Base-by-base conservation (phyloP, 2,888 invertebrate genomes). In the Standfussiana lucernea region DNA sequence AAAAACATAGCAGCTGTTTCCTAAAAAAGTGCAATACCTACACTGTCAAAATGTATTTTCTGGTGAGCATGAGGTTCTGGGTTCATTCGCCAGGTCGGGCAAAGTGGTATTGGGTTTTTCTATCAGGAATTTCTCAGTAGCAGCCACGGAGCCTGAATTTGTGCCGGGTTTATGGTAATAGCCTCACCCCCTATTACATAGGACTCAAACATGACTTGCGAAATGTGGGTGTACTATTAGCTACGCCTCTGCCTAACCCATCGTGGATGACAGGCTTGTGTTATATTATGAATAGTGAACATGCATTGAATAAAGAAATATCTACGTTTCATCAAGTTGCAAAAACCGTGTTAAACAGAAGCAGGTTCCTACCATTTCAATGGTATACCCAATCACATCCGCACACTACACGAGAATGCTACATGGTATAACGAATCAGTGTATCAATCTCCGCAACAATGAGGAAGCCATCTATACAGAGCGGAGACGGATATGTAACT, bases 371-470 rank as follows among this genome's bases (percentile, higher is more conserved):
- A 56, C 18, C 47, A 32, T 61, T 40, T 13, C 37, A 59, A 35
- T 50, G 42, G 24, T 42, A 35, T 50, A 37, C 1, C n/a, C 21
- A 53, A 61, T 50, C 15, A 15, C 56, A 45, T 53, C 70, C 42
- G 18, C 7, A 24, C 40, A 40, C 40, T 64, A 40, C 64, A 64
- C 24, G 62, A 37, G 62, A n/a, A 50, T 71, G 24, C 32, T 37
- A 77, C 70, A 50, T 35, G 56, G 71, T 50, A 45, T 65, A 67
- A 62, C 70, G 53, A 47, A 71, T 71, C 50, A 42, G 21, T 56
- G 61, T 75, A 76, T 75, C 61, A 76, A 80, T 80, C 59, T 72
- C 77, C 80, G 56, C 59, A 35, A 45, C 72, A 61, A 65, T 40
- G 72, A 72, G 77, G 77, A 80, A 77, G 59, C 50, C 42, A 66